Conservation (phyloP, 2,888 invertebrate genomes). For the Petrolisthes manimaculis region DNA sequence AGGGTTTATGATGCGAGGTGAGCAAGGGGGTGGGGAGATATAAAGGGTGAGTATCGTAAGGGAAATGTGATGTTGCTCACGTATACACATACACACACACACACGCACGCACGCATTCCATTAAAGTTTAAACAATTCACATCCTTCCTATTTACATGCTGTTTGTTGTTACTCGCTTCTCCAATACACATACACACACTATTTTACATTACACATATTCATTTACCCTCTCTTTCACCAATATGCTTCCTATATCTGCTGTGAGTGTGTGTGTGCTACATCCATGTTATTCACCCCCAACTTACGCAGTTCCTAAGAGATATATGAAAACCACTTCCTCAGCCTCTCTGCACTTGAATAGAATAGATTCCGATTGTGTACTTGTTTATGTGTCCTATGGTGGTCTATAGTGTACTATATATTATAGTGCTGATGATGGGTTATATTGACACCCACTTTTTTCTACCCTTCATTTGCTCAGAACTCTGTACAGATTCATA, state of each 20-base stretch:
- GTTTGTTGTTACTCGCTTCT: background rate
- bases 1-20: background rate
- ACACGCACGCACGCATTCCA: background rate
- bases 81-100: constrained; percentile 2
- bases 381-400: too few relatives aligned
- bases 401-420: too few relatives aligned
- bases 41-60: background rate
- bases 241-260: background rate
- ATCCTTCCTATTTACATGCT: background rate
- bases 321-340: background rate
- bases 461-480: too few relatives aligned
- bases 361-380: background rate
- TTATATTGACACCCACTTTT: too few relatives aligned
- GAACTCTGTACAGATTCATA: too few relatives aligned
- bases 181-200: background rate
- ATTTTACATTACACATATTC: background rate
- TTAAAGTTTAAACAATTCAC: background rate
- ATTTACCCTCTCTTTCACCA: background rate
- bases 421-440: too few relatives aligned
- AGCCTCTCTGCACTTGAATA: background rate
- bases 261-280: background rate
- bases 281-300: background rate
- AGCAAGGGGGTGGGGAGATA: background rate
- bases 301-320: background rate
- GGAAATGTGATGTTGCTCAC: constrained; percentile 4